Base-by-base conservation (phyloP, 1,140 invertebrate species). In the Leptonema lineaticorne region DNA sequence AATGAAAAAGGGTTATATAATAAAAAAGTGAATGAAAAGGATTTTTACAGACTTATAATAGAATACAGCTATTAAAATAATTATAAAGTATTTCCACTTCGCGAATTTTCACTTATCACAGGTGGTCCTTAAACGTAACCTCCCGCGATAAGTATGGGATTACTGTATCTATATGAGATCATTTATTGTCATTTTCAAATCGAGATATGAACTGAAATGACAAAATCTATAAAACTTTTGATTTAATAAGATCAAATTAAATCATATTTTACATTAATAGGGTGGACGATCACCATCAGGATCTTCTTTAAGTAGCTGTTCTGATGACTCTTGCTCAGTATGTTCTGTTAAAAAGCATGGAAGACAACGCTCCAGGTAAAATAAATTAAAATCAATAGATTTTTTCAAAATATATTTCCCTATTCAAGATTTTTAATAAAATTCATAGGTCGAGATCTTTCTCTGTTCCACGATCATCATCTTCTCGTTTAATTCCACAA, bases 271-370 rank as follows among this genome's bases (percentile, higher is more conserved):
- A 11, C 28, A 11, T 50, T 33, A 48, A 6, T 53, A 73, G 70
- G 70, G 45, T 24, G 65, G 65, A 26, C 22, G 70, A 56, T 87
- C 86, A 20, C 81, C 81, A 11, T 86, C 86, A 0, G 86, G 89
- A 0, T 91, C 90, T 62, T 90, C 89, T 0, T 84, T 87, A 18
- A 91, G 90, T 78, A 91, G 88, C 71, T 92, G 91, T 74, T 91
- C 90, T 0, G 90, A 92, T 74, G 88, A 90, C 76, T 91, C 90
- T 0, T 93, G 91, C 75, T 91, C 90, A 0, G 87, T 92, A 2
- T 92, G 91, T 76, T 81, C 79, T 0, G 78, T 78, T 0, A 69
- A 69, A 27, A 81, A 82, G 74, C 79, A 79, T 71, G 78, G 78
- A 66, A 64, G 65, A 57, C 41, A 69, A 27, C 33, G 69, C 41